Base-by-base conservation (phyloP, 1,140 invertebrate species). In the Drosophila eugracilis region DNA sequence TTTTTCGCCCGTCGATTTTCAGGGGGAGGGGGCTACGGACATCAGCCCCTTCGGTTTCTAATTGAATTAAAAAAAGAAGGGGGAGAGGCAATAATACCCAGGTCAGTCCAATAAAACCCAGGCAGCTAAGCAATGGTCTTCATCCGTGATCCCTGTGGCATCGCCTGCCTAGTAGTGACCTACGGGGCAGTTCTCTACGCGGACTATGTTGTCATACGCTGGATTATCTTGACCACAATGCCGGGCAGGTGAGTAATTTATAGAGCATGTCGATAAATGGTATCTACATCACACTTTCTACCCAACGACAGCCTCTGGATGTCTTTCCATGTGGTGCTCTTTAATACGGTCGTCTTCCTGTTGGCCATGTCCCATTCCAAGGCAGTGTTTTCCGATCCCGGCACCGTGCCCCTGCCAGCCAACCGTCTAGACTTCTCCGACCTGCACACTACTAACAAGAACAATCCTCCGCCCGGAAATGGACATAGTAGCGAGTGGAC, bases 321-420 rank as follows among this genome's bases (percentile, higher is more conserved):
- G 58, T 94, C 96, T 45, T 93, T 97, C 48, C 95, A 98, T 92
- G 95, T 96, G 5, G 93, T 97, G 12, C 81, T 95, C 32, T 98
- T 97, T 92, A 98, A 98, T 89, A 94, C 94, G 1, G 92, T 97
- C 15, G 92, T 98, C 54, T 95, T 97, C 78, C 90, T 98, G 22
- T 91, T 97, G 41, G 92, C 94, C 47, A 94, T 97, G 90, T 94
- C 97, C 9, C 97, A 98, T 91, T 79, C 96, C 7, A 94, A 96
- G 90, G 96, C 97, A 12, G 97, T 97, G 39, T 94, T 97, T 70
- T 97, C 96, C 48, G 97, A 98, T 93, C 97, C 97, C 30, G 97
- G 97, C 7, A 95, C 96, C 63, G 96, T 98, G 39, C 97, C 97
- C 14, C 92, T 98, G 53, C 96, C 96, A 7, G 94, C 95, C 66